Base-by-base conservation (phyloP, 2,888 invertebrate genomes). In the Polyommatus iphigenia region DNA sequence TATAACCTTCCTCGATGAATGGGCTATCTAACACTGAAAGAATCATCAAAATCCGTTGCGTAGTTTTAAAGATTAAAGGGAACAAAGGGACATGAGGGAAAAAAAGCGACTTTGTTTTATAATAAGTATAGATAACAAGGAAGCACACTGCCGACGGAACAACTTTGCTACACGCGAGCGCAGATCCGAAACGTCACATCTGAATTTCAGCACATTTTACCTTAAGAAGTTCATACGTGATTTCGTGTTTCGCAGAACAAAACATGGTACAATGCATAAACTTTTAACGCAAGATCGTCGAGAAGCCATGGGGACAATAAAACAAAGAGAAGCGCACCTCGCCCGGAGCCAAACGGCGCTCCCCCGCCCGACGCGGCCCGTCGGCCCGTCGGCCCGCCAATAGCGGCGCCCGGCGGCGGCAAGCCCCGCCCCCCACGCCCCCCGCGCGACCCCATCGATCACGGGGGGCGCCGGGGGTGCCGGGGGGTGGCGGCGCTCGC, bases 181-280 rank as follows among this genome's bases (percentile, higher is more conserved):
- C 86, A 84, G 83, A 81, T 80, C 83, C 82, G 82, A 84, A 84
- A 86, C 82, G 85, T 83, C 87, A 87, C 85, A 86, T 87, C 88
- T 88, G 86, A 85, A 85, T 89, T 89, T 87, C 89, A 89, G 79
- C 84, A 81, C 88, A 85, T 88, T 87, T 85, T 90, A 90, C 91
- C 90, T 89, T 87, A 89, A 91, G 89, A 90, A 90, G 88, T 91
- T 89, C 91, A 91, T 91, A 89, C 91, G 89, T 91, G 91, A 90
- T 91, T 90, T 89, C 87, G 88, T 87, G 89, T 92, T 93, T 91
- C 91, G 89, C 90, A 89, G 91, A 92, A 91, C 91, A 93, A 93
- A 92, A 93, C 92, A 91, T 91, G 88, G 92, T 91, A 91, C 92
- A 93, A 93, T 92, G 92, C 91, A 93, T 93, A 92, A 94, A 92